Percentiles rank a stretch among this genome's conserved stretches.
Evolutionary conservation across 2,797 vertebrate genomes (phyloP).

Genomic region (Acropternis orthonyx): DNA sequence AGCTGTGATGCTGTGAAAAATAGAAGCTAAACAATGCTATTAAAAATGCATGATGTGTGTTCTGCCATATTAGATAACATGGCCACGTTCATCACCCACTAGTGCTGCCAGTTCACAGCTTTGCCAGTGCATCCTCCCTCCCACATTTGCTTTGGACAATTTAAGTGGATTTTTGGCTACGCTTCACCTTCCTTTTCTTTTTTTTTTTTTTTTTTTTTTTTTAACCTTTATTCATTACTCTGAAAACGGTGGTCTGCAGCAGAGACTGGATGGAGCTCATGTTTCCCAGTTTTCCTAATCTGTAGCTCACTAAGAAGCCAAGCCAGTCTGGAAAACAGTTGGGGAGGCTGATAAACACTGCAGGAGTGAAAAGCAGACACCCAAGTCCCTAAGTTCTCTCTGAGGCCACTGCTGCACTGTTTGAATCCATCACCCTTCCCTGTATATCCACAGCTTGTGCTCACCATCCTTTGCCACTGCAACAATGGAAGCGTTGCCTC

Average conservation of each 20-base stretch:
- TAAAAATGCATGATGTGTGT: slow-evolving; percentile 21
- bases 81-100: not conserved
- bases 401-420: not conserved
- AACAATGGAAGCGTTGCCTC: not conserved
- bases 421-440: not conserved
- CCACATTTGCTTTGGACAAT: not conserved
- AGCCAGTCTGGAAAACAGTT: not conserved
- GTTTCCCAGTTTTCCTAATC: not conserved
- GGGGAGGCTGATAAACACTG: not conserved
- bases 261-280: not conserved
- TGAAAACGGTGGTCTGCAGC: not conserved
- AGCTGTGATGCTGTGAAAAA: not conserved
- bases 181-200: not conserved
- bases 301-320: not conserved
- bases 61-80: slow-evolving; percentile 4
- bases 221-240: not conserved
- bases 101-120: not conserved
- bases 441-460: not conserved
- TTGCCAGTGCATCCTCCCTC: not conserved
- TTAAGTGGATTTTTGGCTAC: not conserved
- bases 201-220: not conserved
- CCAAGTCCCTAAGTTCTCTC: not conserved
- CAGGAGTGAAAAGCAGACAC: not conserved
- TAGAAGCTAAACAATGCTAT: not conserved
- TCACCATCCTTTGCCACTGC: not conserved